Evolutionary conservation across 2,113 vertebrate genomes (phyloP).

Genomic region (Thermophis baileyi): DNA sequence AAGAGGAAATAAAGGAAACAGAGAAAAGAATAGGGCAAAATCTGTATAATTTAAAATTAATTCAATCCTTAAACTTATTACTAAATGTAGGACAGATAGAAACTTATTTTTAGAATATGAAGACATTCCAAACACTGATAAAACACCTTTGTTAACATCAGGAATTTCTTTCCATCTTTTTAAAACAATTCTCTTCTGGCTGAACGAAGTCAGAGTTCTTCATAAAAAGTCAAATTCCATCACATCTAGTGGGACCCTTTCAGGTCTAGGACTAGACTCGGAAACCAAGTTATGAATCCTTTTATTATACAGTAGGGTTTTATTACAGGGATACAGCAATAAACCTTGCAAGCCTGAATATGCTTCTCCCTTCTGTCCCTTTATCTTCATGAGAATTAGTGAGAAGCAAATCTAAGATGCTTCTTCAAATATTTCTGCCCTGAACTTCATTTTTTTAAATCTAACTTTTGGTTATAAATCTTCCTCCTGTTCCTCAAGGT

Average conservation of each 20-base stretch:
- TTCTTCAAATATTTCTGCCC: not conserved
- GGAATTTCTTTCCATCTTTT: not conserved
- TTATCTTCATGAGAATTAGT: not conserved
- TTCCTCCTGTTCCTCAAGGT: not conserved
- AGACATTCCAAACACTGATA: not conserved
- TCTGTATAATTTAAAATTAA: not conserved
- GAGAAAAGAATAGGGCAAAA: not conserved
- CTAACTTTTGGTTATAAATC: not conserved
- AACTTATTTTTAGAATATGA: not conserved
- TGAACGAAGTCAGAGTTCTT: not conserved
- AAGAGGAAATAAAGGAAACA: not conserved
- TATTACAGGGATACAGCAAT: not conserved
- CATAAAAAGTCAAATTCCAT: not conserved
- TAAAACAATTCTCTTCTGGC: not conserved
- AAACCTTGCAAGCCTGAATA: not conserved
- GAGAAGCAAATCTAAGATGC: not conserved
- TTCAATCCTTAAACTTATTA: not conserved
- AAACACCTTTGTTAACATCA: not conserved
- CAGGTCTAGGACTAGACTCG: not conserved
- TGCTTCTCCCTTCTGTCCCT: not conserved
- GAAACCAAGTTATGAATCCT: not conserved
- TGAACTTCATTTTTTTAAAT: not conserved
- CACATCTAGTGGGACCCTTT: not conserved
- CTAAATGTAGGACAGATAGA: not conserved
- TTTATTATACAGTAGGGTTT: not conserved